Base-by-base conservation (phyloP, 2,797 vertebrate species). In the Rhabdophis nuchalis region DNA sequence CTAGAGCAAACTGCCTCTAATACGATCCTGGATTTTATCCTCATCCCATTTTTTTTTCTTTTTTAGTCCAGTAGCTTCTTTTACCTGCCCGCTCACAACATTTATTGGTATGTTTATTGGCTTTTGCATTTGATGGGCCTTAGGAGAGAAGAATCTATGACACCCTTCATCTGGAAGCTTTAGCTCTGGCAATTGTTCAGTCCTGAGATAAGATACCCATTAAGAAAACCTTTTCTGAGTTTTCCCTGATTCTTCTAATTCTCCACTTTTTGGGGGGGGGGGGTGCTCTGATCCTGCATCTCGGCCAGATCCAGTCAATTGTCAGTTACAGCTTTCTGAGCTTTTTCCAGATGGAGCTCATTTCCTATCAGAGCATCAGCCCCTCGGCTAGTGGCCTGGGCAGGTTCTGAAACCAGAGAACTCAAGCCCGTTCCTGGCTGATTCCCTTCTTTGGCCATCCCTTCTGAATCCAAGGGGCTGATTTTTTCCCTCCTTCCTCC, bases 231-330 rank as follows among this genome's bases (percentile, higher is more conserved):
- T n/a, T 64, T 64, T 64, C 29, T 64, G 61, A 14, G 54, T 56
- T 54, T 54, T 54, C 29, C 14, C 29, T 64, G 13, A n/a, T 64
- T 64, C 61, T n/a, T 12, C 61, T n/a, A n/a, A 14, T 64, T 64
- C 27, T 64, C n/a, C n/a, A n/a, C n/a, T 64, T 64, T n/a, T n/a
- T n/a, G n/a, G n/a, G n/a, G n/a, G n/a, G n/a, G n/a, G n/a, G n/a
- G n/a, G n/a, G n/a, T 64, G 12, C 60, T 29, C 61, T 64, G 61
- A n/a, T 64, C 5, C 29, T 64, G 29, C 29, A 64, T n/a, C 29
- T n/a, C 0, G 5, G 5, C 61, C 29, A 64, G 61, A 64, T n/a
- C 5, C 12, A 64, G n/a, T 2, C 5, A 0, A n/a, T n/a, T 64
- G 4, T 64, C 60, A 64, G 11, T 64, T n/a, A 13, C 0, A 1